A percentile compares a stretch with the other conserved stretches of the same genome.
phyloP scores from a whole-genome alignment of 2,113 vertebrate species.

The Euleptes europaea region DNA sequence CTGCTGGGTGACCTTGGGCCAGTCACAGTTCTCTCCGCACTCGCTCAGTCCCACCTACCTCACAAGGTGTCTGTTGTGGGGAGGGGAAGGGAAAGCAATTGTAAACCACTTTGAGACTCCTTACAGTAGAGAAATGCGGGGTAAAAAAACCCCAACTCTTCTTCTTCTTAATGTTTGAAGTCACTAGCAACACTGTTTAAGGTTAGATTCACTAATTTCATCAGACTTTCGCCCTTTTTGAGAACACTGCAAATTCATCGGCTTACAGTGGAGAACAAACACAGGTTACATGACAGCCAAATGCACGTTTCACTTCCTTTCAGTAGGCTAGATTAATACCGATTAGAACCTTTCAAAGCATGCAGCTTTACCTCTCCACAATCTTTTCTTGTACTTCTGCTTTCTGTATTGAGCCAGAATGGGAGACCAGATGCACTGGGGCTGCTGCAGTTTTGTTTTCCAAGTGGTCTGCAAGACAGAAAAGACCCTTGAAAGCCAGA shows the following conservation, averaged over 20 bases:
- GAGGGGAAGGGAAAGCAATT: no score
- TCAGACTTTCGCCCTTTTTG: neutral
- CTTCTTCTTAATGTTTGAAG: neutral
- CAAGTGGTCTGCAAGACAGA: constrained; percentile 77
- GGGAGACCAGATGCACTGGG: constrained; percentile 75
- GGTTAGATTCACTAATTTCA: neutral
- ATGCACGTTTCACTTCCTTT: neutral
- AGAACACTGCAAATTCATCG: neutral
- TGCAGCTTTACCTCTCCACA: constrained; percentile 72
- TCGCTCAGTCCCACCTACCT: no score
- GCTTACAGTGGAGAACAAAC: neutral
- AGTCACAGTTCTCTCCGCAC: no score
- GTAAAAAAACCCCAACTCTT: no score
- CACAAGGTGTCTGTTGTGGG: no score
- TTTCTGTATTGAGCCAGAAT: constrained; percentile 92
- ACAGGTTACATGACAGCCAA: neutral
- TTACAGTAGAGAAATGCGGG: no score
- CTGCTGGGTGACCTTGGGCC: no score
- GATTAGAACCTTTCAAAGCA: neutral
- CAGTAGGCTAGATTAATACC: neutral
- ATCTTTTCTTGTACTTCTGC: constrained; percentile 81
- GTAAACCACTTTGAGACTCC: no score
- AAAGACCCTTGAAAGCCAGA: constrained; percentile 4
- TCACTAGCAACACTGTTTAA: neutral
- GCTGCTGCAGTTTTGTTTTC: constrained; percentile 76